Evolutionary conservation across 2,888 invertebrate genomes (phyloP), one percentile per base, ranked within the genome.

Genomic region (Ophion costatus): DNA sequence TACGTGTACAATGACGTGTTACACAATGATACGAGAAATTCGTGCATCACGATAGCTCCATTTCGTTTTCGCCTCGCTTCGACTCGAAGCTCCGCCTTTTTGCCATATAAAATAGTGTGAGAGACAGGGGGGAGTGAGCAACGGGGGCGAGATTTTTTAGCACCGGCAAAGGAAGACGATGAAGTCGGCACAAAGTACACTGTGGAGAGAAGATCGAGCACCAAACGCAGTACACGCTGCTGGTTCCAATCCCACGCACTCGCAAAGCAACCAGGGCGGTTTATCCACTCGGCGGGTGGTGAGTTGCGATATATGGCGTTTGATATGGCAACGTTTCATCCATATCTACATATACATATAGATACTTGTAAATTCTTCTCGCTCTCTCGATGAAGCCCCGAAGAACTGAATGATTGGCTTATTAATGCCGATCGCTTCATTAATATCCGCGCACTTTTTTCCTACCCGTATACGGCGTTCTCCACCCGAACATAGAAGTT

Each of bases 361-460:
- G 6, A 38, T 38, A 38, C 76, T 80, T 45, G 82, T 76, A 59
- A 76, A 76, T 51, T 66, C 59, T 57, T 70, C 71, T 61, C 71
- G 59, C 22, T 20, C 74, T 59, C 22, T 24, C 74, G 85, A 88
- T 85, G 86, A 87, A 86, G 75, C 78, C 66, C 59, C 82, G 81
- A 86, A 86, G 83, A 86, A 86, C 82, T 87, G 86, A 88, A 87
- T 87, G 87, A 87, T 91, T 86, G 86, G 84, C 89, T 90, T 91
- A 92, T 92, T 91, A 91, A 92, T 91, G 90, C 90, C 89, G 90
- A 92, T 91, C 90, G 89, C 92, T 92, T 92, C 92, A 92, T 92
- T 92, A 92, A 91, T 89, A 89, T 90, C 83, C 90, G 87, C 85
- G 86, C 85, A 88, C 88, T 74, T 83, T 73, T 80, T 75, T 42